phyloP scores from a whole-genome alignment of 1,140 invertebrate species.

The Vanessa tameamea region DNA sequence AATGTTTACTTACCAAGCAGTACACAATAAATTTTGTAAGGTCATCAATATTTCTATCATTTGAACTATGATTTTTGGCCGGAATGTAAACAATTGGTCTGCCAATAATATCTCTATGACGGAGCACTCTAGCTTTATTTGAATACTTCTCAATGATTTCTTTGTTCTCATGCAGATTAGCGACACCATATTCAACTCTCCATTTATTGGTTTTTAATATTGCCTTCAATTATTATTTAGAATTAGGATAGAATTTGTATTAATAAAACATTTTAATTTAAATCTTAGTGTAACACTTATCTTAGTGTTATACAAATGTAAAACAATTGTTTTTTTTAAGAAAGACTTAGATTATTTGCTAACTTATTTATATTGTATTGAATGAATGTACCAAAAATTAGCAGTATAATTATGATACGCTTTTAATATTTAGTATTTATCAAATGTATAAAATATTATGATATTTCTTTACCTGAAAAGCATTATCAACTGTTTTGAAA shows the following conservation, averaged over 20 bases:
- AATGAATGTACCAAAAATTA: too few species aligned
- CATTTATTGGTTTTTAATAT: constrained; percentile 90
- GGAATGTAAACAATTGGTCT: constrained; percentile 89
- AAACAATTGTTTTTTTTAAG: not conserved
- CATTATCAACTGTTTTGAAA: constrained; percentile 85
- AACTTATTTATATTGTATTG: too few species aligned
- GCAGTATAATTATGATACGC: too few species aligned
- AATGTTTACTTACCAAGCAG: constrained; percentile 82
- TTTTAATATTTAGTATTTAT: too few species aligned
- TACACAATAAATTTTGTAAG: constrained; percentile 89
- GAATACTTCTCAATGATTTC: constrained; percentile 83
- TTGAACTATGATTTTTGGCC: constrained; percentile 87
- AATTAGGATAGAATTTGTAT: too few species aligned
- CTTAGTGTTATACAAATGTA: not conserved
- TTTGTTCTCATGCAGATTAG: constrained; percentile 80
- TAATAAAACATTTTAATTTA: too few species aligned
- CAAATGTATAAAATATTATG: not conserved
- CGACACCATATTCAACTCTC: constrained; percentile 86
- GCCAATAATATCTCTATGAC: constrained; percentile 85
- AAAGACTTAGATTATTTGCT: not conserved
- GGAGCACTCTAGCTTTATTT: constrained; percentile 84
- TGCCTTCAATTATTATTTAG: constrained; percentile 76
- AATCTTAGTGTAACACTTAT: not conserved
- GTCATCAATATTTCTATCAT: constrained; percentile 87
- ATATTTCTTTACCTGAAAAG: constrained; percentile 83